These are phyloP conservation scores for Halcyon smyrnensis DNA, from an alignment of 2,797 vertebrate species.

Conservation along the genomic window DNA sequence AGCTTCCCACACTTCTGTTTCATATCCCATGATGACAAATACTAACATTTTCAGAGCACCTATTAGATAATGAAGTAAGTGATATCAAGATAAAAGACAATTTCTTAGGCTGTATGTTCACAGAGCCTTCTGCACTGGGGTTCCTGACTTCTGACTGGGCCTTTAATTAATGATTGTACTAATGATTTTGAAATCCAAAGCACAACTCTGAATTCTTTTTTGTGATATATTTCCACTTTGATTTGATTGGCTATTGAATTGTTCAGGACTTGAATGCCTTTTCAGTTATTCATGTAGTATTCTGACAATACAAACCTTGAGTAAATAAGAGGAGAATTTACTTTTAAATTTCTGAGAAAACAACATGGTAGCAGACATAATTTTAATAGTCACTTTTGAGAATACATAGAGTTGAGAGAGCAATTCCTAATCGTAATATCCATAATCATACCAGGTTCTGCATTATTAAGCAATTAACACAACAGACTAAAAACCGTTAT, in stretches of 20 bases:
- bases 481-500: not conserved
- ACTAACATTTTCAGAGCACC: not conserved
- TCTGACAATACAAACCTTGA: not conserved
- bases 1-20: not conserved
- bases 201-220: not conserved
- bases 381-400: not conserved
- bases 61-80: not conserved
- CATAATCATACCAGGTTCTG: not conserved
- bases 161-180: not conserved
- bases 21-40: not conserved
- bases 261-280: not conserved
- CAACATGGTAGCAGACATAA: rapidly evolving
- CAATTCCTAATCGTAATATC: not conserved
- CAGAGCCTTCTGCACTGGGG: not conserved
- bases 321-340: not conserved
- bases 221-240: not conserved
- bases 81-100: not conserved
- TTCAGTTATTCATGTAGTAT: not conserved
- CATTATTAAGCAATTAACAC: not conserved
- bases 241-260: not conserved
- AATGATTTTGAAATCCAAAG: not conserved
- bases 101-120: not conserved
- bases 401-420: not conserved
- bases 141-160: not conserved
- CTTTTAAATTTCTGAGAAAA: not conserved